These are phyloP conservation scores for Drosophila flavopinicola DNA, from an alignment of 2,888 invertebrate species.

Conservation along the genomic window DNA sequence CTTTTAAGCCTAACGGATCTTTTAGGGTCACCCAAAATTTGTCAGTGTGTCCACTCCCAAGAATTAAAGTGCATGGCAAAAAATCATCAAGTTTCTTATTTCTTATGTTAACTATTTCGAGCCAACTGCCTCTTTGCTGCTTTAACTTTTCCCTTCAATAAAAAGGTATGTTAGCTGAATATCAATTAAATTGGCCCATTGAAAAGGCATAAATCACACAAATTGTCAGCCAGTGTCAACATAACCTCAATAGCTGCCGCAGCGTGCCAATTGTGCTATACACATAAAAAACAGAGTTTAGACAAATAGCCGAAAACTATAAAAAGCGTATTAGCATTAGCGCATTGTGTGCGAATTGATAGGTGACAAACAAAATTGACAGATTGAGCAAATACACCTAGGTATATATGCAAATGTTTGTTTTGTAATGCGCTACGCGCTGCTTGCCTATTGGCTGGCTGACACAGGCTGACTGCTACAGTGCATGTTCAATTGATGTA, in stretches of 20 bases:
- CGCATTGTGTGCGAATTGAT: constrained; percentile 48
- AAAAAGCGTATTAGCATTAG: constrained; percentile 56
- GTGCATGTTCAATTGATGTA: constrained; percentile 13
- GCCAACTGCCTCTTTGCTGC: not conserved
- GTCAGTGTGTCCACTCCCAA: not conserved
- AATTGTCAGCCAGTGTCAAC: constrained; percentile 22
- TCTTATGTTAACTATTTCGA: not conserved
- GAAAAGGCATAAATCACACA: constrained; percentile 64
- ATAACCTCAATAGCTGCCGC: constrained; percentile 18
- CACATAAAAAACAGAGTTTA: constrained; percentile 27
- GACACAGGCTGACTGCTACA: constrained; percentile 12
- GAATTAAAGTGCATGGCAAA: not conserved
- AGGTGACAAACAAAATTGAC: constrained; percentile 53
- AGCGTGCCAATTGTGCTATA: constrained; percentile 25
- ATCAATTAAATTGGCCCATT: constrained; percentile 41
- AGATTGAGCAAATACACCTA: constrained; percentile 60
- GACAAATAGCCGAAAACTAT: constrained; percentile 56
- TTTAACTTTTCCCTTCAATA: not conserved
- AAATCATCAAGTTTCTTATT: not conserved
- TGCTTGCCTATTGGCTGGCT: constrained; percentile 2
- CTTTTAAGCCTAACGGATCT: not conserved
- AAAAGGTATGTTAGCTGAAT: constrained; percentile 9
- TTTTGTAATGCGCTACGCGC: constrained; percentile 43
- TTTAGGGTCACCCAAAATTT: too few relatives aligned
- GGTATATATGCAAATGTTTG: constrained; percentile 67